phyloP scores from a whole-genome alignment of 2,113 vertebrate genomes.

The Misgurnus anguillicaudatus region DNA sequence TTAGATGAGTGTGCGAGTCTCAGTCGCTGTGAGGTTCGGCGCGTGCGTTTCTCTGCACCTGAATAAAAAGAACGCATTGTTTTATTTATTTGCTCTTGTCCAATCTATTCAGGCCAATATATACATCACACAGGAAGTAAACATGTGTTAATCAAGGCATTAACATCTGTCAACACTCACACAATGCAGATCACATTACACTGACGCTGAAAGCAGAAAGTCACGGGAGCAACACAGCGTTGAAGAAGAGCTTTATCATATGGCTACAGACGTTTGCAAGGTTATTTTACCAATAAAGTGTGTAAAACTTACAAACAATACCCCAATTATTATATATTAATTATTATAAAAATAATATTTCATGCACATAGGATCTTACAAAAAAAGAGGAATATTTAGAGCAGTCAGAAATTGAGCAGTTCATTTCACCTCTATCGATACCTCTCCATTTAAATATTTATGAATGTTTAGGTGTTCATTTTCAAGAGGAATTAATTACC shows the following conservation, averaged over 20 bases:
- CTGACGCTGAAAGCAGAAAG: background rate
- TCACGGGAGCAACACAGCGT: background rate
- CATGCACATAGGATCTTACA: too few species aligned
- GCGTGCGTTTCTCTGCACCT: constrained; percentile 67
- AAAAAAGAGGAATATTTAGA: too few species aligned
- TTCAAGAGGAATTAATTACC: too few species aligned
- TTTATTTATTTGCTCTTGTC: background rate
- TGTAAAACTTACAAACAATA: too few species aligned
- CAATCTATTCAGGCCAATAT: background rate
- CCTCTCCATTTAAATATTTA: too few species aligned
- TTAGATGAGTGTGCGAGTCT: constrained; percentile 58
- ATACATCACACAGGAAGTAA: constrained; percentile 26
- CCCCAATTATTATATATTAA: too few species aligned
- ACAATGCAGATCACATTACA: constrained; percentile 34
- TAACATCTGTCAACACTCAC: constrained; percentile 20
- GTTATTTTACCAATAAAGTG: too few species aligned
- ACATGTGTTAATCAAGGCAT: constrained; percentile 17
- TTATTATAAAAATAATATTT: too few species aligned
- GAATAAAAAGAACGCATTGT: constrained; percentile 35
- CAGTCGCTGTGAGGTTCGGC: constrained; percentile 48
- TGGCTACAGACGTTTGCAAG: background rate
- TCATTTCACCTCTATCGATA: too few species aligned
- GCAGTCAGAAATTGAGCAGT: too few species aligned
- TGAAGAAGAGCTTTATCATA: background rate
- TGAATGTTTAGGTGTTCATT: too few species aligned